Percentiles rank a stretch among this genome's conserved stretches.
Conservation (phyloP, 2,888 invertebrate genomes). For the Amphipoea oculea region DNA sequence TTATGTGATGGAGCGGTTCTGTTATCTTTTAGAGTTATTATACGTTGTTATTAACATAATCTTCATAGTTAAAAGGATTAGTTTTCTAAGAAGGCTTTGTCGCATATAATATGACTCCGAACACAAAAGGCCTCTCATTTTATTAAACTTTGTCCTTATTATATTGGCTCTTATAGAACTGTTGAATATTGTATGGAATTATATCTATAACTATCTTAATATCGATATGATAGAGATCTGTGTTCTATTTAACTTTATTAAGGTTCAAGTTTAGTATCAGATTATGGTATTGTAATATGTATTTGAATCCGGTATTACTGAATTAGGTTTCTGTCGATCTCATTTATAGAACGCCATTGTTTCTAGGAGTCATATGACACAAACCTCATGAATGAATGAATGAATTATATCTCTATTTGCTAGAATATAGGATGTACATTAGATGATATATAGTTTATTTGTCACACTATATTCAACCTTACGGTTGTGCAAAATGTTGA, state of each 20-base stretch:
- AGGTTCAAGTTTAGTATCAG: constrained; percentile 9
- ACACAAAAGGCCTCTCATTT: constrained; percentile 45
- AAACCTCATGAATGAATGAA: background rate
- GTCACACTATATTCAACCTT: no score
- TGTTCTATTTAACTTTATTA: constrained; percentile 25
- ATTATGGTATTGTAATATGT: constrained; percentile 23
- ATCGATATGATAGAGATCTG: constrained; percentile 35
- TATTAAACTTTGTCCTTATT: constrained; percentile 33
- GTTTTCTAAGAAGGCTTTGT: constrained; percentile 49
- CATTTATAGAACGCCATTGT: background rate
- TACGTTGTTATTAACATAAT: constrained; percentile 50
- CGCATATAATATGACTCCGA: constrained; percentile 20
- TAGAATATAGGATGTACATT: no score
- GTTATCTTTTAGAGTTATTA: constrained; percentile 15
- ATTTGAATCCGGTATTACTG: constrained; percentile 23
- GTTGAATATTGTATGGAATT: constrained; percentile 19
- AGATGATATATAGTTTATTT: no score
- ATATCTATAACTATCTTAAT: constrained; percentile 4
- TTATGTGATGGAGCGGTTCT: constrained; percentile 44
- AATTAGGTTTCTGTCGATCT: constrained; percentile 1
- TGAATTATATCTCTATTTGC: no score
- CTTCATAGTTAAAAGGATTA: constrained; percentile 44
- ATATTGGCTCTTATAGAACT: constrained; percentile 12
- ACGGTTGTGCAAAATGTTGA: no score
- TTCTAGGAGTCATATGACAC: background rate